Evolutionary conservation across 2,797 vertebrate species (phyloP), one percentile per base, ranked within the genome.

Genomic region (Octomys mimax): DNA sequence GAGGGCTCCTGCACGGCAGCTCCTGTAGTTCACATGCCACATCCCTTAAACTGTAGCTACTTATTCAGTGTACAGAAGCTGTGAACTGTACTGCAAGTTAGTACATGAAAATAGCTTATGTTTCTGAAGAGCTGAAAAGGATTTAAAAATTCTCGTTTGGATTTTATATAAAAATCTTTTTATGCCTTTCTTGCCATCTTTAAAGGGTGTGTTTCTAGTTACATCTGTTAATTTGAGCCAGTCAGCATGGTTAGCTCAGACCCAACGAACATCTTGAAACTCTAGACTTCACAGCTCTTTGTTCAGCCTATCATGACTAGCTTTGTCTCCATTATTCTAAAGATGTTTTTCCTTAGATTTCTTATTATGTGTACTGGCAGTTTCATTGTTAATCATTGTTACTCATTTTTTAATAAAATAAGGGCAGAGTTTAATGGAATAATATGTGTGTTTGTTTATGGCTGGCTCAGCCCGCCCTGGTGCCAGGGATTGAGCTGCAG

Each of bases 81-180:
- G 9, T 89, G 88, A 90, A 42, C 36, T 84, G 9, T 78, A 52
- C 57, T 31, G n/a, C 57, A 89, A 49, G 24, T 84, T 87, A 92
- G 81, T 59, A 91, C 0, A 4, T 81, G 78, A 71, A 82, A 78
- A 46, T 92, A 54, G 36, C 83, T 82, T 84, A 42, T 93, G 57
- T 92, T 83, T 91, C 87, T 84, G 31, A 95, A 93, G 73, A 73
- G 61, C 31, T 90, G 54, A 87, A 94, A 82, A 85, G 42, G 73
- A 92, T 82, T 81, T 83, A 80, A 87, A 75, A 46, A 61, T 79
- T 73, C 14, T 26, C 8, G 1, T 80, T 89, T 42, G 64, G 21
- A 78, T 89, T 79, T 71, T 71, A 62, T 33, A 52, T 83, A 31
- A 46, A 46, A 64, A 49, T 42, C 16, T 64, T 89, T 95, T 83